Percentiles rank a stretch among this genome's conserved stretches.
Evolutionary conservation across 1,140 invertebrate species (phyloP).

Genomic region (Pantala flavescens): DNA sequence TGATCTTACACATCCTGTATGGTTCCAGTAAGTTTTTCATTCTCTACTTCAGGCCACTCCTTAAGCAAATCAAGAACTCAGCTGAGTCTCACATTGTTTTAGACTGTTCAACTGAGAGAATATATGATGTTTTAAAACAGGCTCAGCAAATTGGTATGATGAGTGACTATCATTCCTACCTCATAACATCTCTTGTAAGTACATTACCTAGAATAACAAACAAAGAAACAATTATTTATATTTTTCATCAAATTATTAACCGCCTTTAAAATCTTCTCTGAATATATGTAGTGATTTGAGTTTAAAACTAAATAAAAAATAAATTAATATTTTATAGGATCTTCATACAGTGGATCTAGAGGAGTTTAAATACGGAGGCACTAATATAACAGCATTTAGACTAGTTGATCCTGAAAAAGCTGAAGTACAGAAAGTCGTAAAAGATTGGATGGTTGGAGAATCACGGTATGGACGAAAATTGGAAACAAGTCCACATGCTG

Average conservation of each 20-base stretch:
- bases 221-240: background rate
- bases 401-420: constrained; percentile 65
- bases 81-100: constrained; percentile 84
- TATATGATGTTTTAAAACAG: constrained; percentile 76
- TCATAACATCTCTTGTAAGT: constrained; percentile 76
- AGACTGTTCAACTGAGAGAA: constrained; percentile 76
- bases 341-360: constrained; percentile 81
- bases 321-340: constrained; percentile 52
- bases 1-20: too few relatives aligned
- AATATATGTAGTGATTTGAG: background rate
- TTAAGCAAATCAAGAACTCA: constrained; percentile 85
- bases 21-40: background rate
- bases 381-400: constrained; percentile 83
- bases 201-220: background rate
- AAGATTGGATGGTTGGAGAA: constrained; percentile 63
- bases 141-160: constrained; percentile 93
- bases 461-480: constrained; percentile 50
- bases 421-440: constrained; percentile 63
- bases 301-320: background rate
- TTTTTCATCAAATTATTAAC: background rate
- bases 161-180: constrained; percentile 85
- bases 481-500: constrained; percentile 39
- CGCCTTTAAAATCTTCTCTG: constrained; percentile 19
- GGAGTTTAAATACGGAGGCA: constrained; percentile 87
- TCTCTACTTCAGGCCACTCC: constrained; percentile 53